Percentiles rank a stretch among this genome's conserved stretches.
Conservation (phyloP, 2,797 vertebrate genomes). For the Natrix natrix region DNA sequence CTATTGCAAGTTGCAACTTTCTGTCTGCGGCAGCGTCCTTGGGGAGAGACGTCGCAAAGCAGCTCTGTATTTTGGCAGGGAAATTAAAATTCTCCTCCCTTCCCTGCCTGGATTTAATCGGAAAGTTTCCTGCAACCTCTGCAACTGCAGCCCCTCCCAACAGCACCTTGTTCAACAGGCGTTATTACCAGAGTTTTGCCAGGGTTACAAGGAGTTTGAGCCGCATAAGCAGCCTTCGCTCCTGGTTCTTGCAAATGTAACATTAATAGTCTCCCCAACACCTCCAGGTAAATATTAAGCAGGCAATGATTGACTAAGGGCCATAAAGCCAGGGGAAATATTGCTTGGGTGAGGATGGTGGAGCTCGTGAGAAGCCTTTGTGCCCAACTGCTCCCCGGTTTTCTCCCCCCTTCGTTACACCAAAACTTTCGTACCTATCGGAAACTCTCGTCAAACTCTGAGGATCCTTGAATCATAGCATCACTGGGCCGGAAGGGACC, state of each 20-base stretch:
- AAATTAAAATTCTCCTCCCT: neutral
- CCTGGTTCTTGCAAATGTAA: slow-evolving; percentile 62
- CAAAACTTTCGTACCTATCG: neutral
- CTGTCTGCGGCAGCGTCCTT: too few species aligned
- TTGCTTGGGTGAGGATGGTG: neutral
- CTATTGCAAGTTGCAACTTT: slow-evolving; percentile 26
- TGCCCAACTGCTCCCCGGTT: neutral
- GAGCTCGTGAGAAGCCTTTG: neutral
- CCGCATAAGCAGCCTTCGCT: slow-evolving; percentile 67
- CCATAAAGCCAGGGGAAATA: slow-evolving; percentile 5
- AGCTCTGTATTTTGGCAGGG: neutral
- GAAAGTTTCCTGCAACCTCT: rapidly evolving
- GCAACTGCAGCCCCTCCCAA: rapidly evolving
- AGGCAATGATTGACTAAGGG: slow-evolving; percentile 72
- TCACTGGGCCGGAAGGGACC: too few species aligned
- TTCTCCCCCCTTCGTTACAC: neutral
- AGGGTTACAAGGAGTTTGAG: slow-evolving; percentile 48
- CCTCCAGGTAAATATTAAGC: slow-evolving; percentile 74
- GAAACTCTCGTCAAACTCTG: neutral
- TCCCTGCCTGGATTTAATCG: neutral
- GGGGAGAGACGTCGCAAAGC: too few species aligned
- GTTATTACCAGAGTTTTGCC: slow-evolving; percentile 66
- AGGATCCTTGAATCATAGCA: neutral
- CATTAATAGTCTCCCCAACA: slow-evolving; percentile 69
- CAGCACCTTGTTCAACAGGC: slow-evolving; percentile 57